These are phyloP conservation scores for Pachyrhynchus sulphureomaculatus DNA, from an alignment of 1,140 invertebrate species.

Conservation along the genomic window DNA sequence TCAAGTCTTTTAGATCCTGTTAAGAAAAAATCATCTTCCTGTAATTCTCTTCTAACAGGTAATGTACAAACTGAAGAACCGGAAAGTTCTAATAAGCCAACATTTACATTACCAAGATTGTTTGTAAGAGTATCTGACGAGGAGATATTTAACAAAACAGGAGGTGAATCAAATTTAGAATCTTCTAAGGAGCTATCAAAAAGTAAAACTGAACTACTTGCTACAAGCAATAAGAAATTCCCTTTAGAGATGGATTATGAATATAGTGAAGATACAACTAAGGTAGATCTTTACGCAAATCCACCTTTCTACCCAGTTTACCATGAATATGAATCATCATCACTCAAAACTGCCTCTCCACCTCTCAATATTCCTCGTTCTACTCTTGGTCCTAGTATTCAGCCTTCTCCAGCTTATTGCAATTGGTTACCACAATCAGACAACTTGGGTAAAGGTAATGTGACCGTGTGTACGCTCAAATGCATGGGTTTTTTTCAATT, in stretches of 20 bases:
- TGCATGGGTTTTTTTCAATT: slow-evolving; percentile 45
- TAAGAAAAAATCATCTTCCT: slow-evolving; percentile 32
- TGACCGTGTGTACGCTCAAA: slow-evolving; percentile 40
- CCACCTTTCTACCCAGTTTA: slow-evolving; percentile 46
- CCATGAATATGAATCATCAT: slow-evolving; percentile 11
- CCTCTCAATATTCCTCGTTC: slow-evolving; percentile 24
- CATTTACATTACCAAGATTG: slow-evolving; percentile 45
- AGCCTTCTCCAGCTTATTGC: slow-evolving; percentile 47
- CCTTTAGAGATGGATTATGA: slow-evolving; percentile 38
- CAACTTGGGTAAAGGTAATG: slow-evolving; percentile 45
- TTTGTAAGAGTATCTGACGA: slow-evolving; percentile 42
- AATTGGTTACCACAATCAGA: slow-evolving; percentile 45
- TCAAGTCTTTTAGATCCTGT: slow-evolving; percentile 29
- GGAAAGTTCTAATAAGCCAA: slow-evolving; percentile 33
- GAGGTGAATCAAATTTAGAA: background rate
- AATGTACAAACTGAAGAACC: background rate
- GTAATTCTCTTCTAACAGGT: slow-evolving; percentile 7
- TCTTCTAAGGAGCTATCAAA: slow-evolving; percentile 28
- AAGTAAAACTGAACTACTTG: slow-evolving; percentile 42
- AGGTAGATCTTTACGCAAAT: slow-evolving; percentile 44
- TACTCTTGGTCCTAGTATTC: slow-evolving; percentile 1
- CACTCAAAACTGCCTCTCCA: slow-evolving; percentile 18
- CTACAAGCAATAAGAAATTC: slow-evolving; percentile 42
- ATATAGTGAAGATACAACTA: slow-evolving; percentile 5
- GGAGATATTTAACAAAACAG: slow-evolving; percentile 3